Conservation (phyloP, 1,140 invertebrate species). For the Leucophenga varia region DNA sequence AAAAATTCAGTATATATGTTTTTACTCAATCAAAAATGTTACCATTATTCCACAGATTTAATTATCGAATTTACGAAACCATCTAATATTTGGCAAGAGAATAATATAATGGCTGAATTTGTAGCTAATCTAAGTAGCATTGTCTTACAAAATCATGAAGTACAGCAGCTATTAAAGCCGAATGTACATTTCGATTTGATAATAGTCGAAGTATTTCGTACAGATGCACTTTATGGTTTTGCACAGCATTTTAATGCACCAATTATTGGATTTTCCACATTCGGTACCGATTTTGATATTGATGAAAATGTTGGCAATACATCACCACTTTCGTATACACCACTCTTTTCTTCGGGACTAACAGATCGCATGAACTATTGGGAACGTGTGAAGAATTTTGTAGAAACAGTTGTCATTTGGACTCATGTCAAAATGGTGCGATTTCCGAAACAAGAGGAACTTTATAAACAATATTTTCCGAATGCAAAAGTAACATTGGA, state of each 20-base stretch:
- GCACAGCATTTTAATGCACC: conserved; percentile 21
- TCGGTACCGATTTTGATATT: conserved; percentile 11
- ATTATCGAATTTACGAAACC: conserved; percentile 12
- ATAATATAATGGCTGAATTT: conserved; percentile 32
- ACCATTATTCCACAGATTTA: neutral
- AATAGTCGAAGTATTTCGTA: conserved; percentile 17
- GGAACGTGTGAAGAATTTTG: conserved; percentile 44
- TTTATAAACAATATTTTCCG: conserved; percentile 39
- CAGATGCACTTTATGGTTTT: conserved; percentile 18
- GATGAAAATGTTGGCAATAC: conserved; percentile 19
- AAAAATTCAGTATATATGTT: neutral
- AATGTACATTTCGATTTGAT: conserved; percentile 25
- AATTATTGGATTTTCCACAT: conserved; percentile 20
- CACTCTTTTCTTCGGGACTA: conserved; percentile 26
- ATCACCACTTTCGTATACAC: conserved; percentile 30
- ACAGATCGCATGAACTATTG: conserved; percentile 45
- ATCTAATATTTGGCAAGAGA: conserved; percentile 22
- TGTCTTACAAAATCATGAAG: conserved; percentile 33
- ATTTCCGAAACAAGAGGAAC: conserved; percentile 27
- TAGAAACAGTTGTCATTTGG: too few relatives aligned
- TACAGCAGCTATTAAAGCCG: conserved; percentile 8
- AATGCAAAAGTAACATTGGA: conserved; percentile 3
- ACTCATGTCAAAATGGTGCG: too few relatives aligned
- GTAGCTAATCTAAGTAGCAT: conserved; percentile 25
- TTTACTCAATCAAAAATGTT: conserved; percentile 8